phyloP scores from a whole-genome alignment of 2,797 vertebrate species.

The Orientallactaga sibirica region DNA sequence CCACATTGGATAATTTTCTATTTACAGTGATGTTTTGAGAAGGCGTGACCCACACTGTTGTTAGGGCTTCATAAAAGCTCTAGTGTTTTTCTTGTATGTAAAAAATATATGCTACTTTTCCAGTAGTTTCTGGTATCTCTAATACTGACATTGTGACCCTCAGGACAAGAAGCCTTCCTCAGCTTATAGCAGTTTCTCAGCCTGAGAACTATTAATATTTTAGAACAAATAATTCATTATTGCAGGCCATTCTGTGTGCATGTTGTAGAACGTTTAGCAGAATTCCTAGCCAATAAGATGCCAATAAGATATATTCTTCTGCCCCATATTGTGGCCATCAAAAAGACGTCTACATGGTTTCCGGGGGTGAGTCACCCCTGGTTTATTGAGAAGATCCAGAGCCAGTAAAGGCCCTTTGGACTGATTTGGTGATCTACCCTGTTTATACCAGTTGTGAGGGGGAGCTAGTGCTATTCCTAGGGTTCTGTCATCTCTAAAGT shows the following conservation, averaged over 20 bases:
- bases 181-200: background rate
- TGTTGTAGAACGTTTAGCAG: background rate
- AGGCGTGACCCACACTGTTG: background rate
- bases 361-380: background rate
- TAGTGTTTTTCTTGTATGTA: conserved; percentile 22
- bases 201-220: background rate
- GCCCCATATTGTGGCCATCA: background rate
- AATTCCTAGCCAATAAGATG: background rate
- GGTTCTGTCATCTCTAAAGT: background rate
- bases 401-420: background rate
- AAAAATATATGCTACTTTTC: background rate
- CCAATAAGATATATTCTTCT: background rate
- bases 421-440: background rate
- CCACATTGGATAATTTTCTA: background rate
- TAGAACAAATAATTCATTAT: background rate
- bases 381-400: conserved; percentile 9
- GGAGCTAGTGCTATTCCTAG: background rate
- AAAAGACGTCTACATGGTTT: background rate
- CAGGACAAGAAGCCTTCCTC: background rate
- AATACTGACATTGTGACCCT: background rate
- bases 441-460: background rate
- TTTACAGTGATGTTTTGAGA: background rate
- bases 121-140: background rate
- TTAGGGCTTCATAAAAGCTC: background rate
- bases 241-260: background rate